These are phyloP conservation scores for Mesembrinibis cayennensis DNA, from an alignment of 2,113 vertebrate species.

Conservation along the genomic window DNA sequence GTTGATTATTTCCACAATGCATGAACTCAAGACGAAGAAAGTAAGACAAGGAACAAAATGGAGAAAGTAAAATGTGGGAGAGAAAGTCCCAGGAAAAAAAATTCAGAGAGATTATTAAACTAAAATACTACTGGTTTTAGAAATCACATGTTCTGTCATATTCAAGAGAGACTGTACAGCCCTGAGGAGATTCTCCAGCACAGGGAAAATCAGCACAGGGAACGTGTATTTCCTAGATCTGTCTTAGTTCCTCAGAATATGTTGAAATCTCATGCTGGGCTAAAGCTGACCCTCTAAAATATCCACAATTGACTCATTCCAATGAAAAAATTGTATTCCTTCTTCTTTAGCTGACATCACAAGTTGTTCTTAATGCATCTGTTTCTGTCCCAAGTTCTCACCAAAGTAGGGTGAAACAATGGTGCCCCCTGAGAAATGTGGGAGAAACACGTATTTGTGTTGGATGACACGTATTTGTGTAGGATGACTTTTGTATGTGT, in stretches of 20 bases:
- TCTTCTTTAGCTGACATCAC: neutral
- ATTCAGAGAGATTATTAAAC: neutral
- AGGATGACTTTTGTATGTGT: neutral
- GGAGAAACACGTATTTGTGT: neutral
- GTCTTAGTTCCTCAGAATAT: neutral
- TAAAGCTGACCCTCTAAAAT: neutral
- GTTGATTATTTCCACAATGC: conserved; percentile 61
- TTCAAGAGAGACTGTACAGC: neutral
- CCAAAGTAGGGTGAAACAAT: neutral
- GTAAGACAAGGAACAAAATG: neutral
- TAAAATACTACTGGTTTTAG: neutral
- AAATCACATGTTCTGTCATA: neutral
- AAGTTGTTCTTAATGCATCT: neutral
- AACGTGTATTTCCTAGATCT: neutral
- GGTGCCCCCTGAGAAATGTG: neutral
- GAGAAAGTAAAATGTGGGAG: neutral
- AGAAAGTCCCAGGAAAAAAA: neutral
- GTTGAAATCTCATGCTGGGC: neutral
- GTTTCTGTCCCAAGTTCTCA: neutral
- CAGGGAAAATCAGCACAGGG: neutral
- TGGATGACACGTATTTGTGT: neutral
- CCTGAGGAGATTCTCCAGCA: neutral
- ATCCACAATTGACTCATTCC: neutral
- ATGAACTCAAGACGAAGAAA: conserved; percentile 2
- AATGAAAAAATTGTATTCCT: neutral